phyloP scores from a whole-genome alignment of 2,797 vertebrate species.

The Acrocephalus scirpaceus region DNA sequence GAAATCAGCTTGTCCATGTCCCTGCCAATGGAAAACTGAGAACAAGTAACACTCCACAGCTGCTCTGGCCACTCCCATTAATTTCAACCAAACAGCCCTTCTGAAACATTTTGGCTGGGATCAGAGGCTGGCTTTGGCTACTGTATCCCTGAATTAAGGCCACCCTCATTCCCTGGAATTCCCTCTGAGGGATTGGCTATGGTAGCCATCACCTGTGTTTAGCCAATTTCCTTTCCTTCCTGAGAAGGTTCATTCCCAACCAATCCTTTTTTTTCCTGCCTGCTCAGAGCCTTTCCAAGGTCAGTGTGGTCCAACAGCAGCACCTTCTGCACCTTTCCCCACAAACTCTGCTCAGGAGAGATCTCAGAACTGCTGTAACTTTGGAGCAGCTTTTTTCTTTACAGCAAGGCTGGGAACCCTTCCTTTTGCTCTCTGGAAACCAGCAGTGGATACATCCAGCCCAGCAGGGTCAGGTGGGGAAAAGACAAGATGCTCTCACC shows the following conservation, averaged over 20 bases:
- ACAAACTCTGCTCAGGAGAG: background rate
- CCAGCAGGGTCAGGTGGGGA: background rate
- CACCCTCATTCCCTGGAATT: background rate
- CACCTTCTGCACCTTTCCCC: background rate
- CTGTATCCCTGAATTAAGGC: background rate
- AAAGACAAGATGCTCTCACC: background rate
- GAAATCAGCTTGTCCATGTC: background rate
- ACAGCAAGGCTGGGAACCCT: background rate
- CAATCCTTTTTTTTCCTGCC: background rate
- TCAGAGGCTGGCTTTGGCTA: background rate
- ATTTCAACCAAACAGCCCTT: background rate
- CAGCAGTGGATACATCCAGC: background rate
- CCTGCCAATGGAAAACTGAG: background rate
- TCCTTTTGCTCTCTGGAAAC: background rate
- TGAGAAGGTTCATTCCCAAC: background rate
- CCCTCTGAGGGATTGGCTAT: background rate
- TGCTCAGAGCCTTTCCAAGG: background rate
- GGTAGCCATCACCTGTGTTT: background rate
- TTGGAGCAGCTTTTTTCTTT: background rate
- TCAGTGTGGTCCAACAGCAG: background rate
- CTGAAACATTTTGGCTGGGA: background rate
- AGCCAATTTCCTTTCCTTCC: background rate
- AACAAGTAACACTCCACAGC: background rate
- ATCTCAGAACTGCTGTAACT: background rate
- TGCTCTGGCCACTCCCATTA: background rate